Base-by-base conservation (phyloP, 2,888 invertebrate genomes). In the Cistogaster globosa region DNA sequence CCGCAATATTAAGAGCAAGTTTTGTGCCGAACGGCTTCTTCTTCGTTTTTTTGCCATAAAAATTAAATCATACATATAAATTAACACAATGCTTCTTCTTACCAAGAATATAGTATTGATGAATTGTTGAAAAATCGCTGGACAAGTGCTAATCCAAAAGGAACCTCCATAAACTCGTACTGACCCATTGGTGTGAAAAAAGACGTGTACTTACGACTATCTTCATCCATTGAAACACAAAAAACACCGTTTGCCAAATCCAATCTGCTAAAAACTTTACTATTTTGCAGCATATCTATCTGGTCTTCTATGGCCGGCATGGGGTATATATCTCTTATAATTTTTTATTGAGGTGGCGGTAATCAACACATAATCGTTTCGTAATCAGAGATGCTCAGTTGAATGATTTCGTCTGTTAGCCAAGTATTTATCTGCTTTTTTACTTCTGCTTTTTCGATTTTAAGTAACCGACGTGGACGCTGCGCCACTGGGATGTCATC, bases 281-380 rank as follows among this genome's bases (percentile, higher is more conserved):
- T 55, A 55, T 69, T 55, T 38, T 55, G 69, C 38, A 69, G 16
- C 69, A 69, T 69, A 69, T 69, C 69, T n/a, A 69, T 69, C n/a
- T 55, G 69, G n/a, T 69, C 55, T 38, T 69, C 69, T 51, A 69
- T 55, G n/a, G 55, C 14, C 20, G 55, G 1, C 55, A 55, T 55
- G 2, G 55, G 22, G 11, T 42, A 62, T 38, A 38, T 62, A 38
- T 36, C 36, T 62, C 38, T 36, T n/a, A 62, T 62, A 14, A 62
- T 62, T 36, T n/a, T 38, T 62, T 16, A 38, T 62, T 62, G 18
- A 36, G 16, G 9, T n/a, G n/a, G 9, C 38, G 51, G n/a, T 51
- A 51, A n/a, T 51, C 51, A 51, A 51, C 51, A 51, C 51, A 38
- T 1, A 26, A 26, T 26, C 26, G 26, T 26, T 26, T 26, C 26